Conservation (phyloP, 2,888 invertebrate genomes). For the Furcula furcula region DNA sequence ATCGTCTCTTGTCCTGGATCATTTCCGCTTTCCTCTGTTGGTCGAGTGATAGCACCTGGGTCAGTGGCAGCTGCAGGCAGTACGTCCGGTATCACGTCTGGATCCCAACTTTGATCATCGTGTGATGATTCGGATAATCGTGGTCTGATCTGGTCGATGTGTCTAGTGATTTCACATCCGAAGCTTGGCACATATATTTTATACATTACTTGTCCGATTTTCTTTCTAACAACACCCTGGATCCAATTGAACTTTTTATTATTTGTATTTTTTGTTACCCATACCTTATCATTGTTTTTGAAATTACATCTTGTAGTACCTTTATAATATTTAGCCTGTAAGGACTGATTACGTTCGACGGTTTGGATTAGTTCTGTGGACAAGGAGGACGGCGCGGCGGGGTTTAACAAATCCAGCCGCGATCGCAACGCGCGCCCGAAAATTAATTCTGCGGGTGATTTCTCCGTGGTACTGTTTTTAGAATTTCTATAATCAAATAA, state of each 20-base stretch:
- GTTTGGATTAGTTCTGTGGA: not conserved
- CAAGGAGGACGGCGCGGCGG: not conserved
- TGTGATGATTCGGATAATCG: too few relatives aligned
- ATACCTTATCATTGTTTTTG: not conserved
- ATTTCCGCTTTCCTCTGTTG: too few relatives aligned
- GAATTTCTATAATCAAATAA: constrained; percentile 15
- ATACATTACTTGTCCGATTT: not conserved
- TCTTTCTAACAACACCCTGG: not conserved
- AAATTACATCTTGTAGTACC: not conserved
- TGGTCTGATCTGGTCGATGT: too few relatives aligned
- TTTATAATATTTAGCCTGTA: constrained; percentile 9
- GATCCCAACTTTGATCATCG: too few relatives aligned
- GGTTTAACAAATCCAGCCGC: constrained; percentile 11
- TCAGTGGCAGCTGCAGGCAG: too few relatives aligned
- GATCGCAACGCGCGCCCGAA: constrained; percentile 12
- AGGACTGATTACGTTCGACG: constrained; percentile 9
- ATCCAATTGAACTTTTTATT: not conserved
- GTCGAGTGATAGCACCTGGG: too few relatives aligned
- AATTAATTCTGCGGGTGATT: constrained; percentile 19
- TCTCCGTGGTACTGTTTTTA: constrained; percentile 11
- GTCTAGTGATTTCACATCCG: too few relatives aligned
- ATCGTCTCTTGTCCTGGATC: too few relatives aligned
- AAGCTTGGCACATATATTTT: too few relatives aligned
- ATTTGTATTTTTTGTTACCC: too few relatives aligned
- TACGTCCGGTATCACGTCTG: too few relatives aligned